Evolutionary conservation across 1,140 invertebrate genomes (phyloP), one percentile per base, ranked within the genome.

Genomic region (Camponotus vicinus): DNA sequence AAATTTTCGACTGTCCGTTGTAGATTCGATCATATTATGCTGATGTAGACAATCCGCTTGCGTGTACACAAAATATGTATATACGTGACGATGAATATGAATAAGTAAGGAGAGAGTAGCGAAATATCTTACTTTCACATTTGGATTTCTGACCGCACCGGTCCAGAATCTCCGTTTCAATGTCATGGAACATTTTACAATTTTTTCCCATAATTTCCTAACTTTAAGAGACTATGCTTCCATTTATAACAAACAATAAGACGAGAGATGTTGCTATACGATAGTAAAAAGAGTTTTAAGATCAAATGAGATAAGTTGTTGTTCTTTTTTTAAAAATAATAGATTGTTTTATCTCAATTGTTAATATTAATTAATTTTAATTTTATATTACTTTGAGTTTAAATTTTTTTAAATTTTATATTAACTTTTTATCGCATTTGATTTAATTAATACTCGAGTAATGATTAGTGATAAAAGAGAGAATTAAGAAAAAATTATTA

Each of bases 61-160:
- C 2, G 42, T 45, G 21, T 21, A 11, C 13, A 15, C 21, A n/a
- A 67, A 64, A 45, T 37, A 27, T n/a, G 66, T 9, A 15, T 37
- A 67, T n/a, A 40, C 45, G 37, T 18, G 67, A 69, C 34, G 32
- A n/a, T 37, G 45, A 78, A 78, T 67, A 77, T 76, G 59, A 66
- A 67, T 66, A 67, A 67, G 27, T 49, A 27, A 66, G 13, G 42
- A 66, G 57, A 79, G 63, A 67, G 63, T 55, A 34, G 15, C 42
- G 71, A 27, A 55, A 34, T 67, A 71, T 71, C 84, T 87, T 86
- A 88, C 86, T 88, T 88, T 88, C 86, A 88, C 86, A 69, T 80
- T 88, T 59, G 76, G 6, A 69, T 71, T n/a, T 64, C 84, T 37
- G 61, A 34, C 82, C 71, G 57, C 18, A 18, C n/a, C 18, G 67